phyloP scores from a whole-genome alignment of 2,888 invertebrate species.

The Megamerina dolium region DNA sequence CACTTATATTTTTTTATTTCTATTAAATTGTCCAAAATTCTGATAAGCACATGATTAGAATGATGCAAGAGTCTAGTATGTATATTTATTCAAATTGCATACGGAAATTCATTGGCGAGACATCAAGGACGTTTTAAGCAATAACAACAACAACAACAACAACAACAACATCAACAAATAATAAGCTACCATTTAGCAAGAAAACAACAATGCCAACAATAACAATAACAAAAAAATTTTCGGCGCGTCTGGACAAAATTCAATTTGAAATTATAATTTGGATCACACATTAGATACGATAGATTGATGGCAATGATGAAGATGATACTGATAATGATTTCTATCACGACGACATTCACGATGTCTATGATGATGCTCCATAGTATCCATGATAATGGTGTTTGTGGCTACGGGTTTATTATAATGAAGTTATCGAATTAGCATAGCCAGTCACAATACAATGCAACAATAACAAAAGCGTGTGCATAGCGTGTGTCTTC shows the following conservation, averaged over 20 bases:
- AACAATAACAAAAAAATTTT: constrained; percentile 16
- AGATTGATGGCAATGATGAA: too few species aligned
- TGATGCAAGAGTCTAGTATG: too few species aligned
- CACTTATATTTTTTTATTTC: too few species aligned
- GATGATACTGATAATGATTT: too few species aligned
- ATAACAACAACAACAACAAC: neutral
- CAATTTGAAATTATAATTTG: constrained; percentile 40
- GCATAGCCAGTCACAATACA: neutral
- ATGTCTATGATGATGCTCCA: too few species aligned
- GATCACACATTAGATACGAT: too few species aligned
- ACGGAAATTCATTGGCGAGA: constrained; percentile 43
- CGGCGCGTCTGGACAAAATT: constrained; percentile 35
- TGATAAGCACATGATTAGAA: too few species aligned
- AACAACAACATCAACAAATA: neutral
- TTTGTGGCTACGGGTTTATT: too few species aligned
- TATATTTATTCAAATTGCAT: constrained; percentile 19
- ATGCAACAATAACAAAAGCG: neutral
- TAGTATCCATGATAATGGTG: too few species aligned
- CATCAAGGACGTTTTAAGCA: constrained; percentile 38
- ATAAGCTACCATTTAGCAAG: neutral
- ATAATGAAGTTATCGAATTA: too few species aligned
- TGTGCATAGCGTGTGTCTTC: constrained; percentile 9
- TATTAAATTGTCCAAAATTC: too few species aligned
- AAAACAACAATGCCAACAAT: constrained; percentile 4
- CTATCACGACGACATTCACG: too few species aligned